Evolutionary conservation across 2,888 invertebrate species (phyloP).

Genomic region (Pachymerium ferrugineum): DNA sequence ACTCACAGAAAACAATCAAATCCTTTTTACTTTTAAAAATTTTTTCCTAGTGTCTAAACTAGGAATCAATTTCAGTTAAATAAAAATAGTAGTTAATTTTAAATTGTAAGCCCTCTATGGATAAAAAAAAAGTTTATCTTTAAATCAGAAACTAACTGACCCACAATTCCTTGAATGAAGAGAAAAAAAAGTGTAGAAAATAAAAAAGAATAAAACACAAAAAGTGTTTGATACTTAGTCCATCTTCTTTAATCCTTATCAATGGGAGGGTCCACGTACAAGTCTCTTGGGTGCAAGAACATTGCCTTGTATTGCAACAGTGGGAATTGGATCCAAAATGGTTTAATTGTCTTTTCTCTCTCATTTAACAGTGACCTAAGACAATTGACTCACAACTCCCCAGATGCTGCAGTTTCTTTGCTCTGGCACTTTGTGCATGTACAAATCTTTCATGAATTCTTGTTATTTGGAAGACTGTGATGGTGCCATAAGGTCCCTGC

Average conservation of each 20-base stretch:
- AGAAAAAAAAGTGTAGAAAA: background rate
- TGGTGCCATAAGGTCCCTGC: background rate
- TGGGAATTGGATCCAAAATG: background rate
- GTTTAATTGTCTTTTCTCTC: constrained; percentile 9
- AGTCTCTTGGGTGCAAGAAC: background rate
- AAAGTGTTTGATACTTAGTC: too few relatives aligned
- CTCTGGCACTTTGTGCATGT: background rate
- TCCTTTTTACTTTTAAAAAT: too few relatives aligned
- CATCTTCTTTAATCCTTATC: background rate
- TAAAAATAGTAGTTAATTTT: too few relatives aligned
- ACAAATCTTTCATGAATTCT: background rate
- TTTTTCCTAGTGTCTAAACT: too few relatives aligned
- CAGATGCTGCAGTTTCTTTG: background rate
- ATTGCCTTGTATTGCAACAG: background rate
- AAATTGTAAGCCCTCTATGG: too few relatives aligned
- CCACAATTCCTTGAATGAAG: too few relatives aligned
- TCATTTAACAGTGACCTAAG: constrained; percentile 13
- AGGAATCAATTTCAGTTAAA: too few relatives aligned
- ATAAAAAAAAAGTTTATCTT: too few relatives aligned
- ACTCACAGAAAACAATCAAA: too few relatives aligned
- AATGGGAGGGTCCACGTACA: background rate
- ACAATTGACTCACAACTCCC: background rate
- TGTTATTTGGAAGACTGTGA: background rate
- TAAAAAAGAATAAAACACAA: background rate
- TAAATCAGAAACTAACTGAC: too few relatives aligned